Conservation (phyloP, 2,888 invertebrate species). For the Rhogogaster chlorosoma region DNA sequence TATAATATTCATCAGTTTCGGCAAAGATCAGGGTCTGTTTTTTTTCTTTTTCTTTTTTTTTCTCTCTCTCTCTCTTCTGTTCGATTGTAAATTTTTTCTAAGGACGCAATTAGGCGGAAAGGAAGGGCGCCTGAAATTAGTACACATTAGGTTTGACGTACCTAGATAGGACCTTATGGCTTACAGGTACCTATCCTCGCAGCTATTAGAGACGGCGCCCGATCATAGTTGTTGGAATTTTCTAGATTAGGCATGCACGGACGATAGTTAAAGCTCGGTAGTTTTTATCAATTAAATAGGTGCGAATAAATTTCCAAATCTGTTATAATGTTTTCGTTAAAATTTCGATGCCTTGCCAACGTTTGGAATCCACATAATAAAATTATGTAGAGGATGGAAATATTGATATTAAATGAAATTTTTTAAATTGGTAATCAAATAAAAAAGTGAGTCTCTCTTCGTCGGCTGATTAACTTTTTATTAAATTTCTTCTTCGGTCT, state of each 20-base stretch:
- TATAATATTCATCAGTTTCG: not conserved
- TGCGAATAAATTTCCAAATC: not conserved
- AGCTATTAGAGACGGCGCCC: constrained; percentile 68
- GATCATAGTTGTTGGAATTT: constrained; percentile 73
- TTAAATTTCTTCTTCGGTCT: not conserved
- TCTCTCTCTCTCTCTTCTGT: no score
- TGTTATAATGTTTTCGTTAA: not conserved
- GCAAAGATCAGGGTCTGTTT: not conserved
- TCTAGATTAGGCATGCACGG: constrained; percentile 61
- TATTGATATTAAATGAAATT: not conserved
- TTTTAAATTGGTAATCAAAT: not conserved
- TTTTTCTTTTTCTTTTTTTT: not conserved
- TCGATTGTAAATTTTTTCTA: not conserved
- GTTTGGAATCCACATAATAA: not conserved
- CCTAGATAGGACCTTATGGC: not conserved
- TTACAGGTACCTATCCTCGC: not conserved
- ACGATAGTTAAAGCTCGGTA: constrained; percentile 49
- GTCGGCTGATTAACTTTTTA: not conserved
- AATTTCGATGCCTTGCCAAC: not conserved
- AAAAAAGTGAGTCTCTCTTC: not conserved
- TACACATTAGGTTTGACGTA: constrained; percentile 21
- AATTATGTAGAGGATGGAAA: not conserved
- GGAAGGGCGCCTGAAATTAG: constrained; percentile 36
- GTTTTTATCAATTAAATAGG: not conserved
- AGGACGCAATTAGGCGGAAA: not conserved